Evolutionary conservation across 2,797 vertebrate genomes (phyloP), one percentile per base, ranked within the genome.

Genomic region (Miichthys miiuy): DNA sequence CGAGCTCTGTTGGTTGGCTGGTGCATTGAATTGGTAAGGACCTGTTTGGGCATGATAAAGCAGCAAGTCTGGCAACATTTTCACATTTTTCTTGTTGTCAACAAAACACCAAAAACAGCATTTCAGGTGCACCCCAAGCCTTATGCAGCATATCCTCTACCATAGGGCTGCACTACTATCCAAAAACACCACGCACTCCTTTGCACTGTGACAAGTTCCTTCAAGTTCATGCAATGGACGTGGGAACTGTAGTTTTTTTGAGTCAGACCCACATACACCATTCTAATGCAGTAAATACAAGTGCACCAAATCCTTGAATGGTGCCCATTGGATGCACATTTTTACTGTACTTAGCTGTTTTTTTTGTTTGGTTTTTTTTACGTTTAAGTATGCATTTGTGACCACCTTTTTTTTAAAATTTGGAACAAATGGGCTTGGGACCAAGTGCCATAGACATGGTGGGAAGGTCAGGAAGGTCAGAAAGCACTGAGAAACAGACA

Each of bases 1-100:
- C 63, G 91, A 5, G 97, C 96, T 9, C 89, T 98, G 74, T 77
- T 96, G 3, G 96, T 99, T 5, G 97, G 97, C 72, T 99, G 98
- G 97, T 99, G 98, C 89, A 95, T 98, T 66, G 98, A 99, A 83
- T 84, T 99, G 96, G 98, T 99, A 81, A 95, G 95, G 20, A 25
- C 46, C 21, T 54, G 46, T 55, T 17, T 6, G 21, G 10, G 3
- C 11, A 11, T 51, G 12, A 34, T 23, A 21, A 57, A 51, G 2
- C 20, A 30, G 57, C 8, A 46, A 27, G 12, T 79, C 17, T 55
- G 17, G 9, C 57, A 34, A 9, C 54, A 41, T 50, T 54, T 54
- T 17, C 4, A 30, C 18, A 50, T 17, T 14, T 46, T 42, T 51
- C 2, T 44, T 25, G 17, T 3, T 60, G 11, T 27, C n/a, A 57